Evolutionary conservation across 2,113 vertebrate genomes (phyloP).

Genomic region (Steatornis caripensis): DNA sequence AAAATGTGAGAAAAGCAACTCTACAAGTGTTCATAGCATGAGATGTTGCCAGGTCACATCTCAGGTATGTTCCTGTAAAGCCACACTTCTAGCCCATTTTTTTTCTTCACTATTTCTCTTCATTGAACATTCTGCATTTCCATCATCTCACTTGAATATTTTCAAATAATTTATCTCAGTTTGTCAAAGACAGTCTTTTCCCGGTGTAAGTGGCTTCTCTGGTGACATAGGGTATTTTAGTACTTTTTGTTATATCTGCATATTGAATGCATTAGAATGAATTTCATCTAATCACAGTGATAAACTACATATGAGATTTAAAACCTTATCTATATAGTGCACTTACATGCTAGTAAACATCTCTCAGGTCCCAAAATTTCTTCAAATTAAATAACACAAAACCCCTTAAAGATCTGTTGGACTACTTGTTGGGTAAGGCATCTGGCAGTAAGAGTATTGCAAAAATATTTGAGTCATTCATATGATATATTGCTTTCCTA

Average conservation of each 20-base stretch:
- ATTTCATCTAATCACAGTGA: neutral
- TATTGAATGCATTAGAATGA: neutral
- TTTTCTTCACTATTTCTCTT: neutral
- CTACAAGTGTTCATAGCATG: neutral
- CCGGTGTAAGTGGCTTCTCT: neutral
- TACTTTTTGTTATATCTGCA: neutral
- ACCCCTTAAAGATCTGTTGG: neutral
- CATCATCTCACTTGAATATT: neutral
- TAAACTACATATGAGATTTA: neutral
- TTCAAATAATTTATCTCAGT: neutral
- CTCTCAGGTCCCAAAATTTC: neutral
- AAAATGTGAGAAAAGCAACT: neutral
- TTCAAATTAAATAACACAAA: neutral
- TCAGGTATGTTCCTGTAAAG: neutral
- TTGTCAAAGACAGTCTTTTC: neutral
- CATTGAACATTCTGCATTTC: neutral
- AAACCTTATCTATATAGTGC: neutral
- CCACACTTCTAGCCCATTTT: neutral
- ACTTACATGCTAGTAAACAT: neutral
- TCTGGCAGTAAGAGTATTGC: neutral
- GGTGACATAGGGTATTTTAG: neutral
- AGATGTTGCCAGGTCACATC: neutral
- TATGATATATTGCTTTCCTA: neutral
- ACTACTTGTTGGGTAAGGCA: neutral
- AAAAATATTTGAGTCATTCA: neutral